These are phyloP conservation scores for Ophion obscuratus DNA, from an alignment of 2,888 invertebrate genomes.

Conservation along the genomic window DNA sequence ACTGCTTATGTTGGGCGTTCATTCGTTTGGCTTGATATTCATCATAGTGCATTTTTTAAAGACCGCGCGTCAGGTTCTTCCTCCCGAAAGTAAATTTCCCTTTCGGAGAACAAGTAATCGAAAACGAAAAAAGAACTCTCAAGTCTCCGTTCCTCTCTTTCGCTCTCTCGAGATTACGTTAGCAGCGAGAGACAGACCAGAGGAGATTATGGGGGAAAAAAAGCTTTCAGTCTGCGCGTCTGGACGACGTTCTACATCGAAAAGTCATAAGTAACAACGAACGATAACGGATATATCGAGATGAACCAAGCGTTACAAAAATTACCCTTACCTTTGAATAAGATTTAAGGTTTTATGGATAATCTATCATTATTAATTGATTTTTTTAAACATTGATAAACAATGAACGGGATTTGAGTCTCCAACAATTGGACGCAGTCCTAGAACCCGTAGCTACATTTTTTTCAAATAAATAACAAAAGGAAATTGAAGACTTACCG, in stretches of 20 bases:
- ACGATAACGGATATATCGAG: no score
- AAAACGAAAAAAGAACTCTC: constrained; percentile 8
- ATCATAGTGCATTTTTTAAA: not conserved
- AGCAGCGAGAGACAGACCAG: constrained; percentile 27
- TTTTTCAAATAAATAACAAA: not conserved
- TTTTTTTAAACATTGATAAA: no score
- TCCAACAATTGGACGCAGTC: no score
- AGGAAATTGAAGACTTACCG: constrained; percentile 76
- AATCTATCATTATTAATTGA: no score
- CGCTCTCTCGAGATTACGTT: constrained; percentile 54
- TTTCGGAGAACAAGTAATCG: not conserved
- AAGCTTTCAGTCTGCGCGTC: constrained; percentile 29
- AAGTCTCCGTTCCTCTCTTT: constrained; percentile 35
- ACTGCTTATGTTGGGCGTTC: not conserved
- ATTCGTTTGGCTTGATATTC: not conserved
- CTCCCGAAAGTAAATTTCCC: not conserved
- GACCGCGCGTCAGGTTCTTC: not conserved
- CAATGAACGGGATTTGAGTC: no score
- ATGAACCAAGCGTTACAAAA: no score
- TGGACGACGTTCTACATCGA: not conserved
- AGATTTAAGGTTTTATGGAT: no score
- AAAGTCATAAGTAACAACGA: not conserved
- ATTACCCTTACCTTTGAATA: no score
- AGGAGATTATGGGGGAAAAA: constrained; percentile 7
- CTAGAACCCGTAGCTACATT: no score